Percentiles rank a stretch among this genome's conserved stretches.
Conservation (phyloP, 2,797 vertebrate genomes). For the Callimico goeldii region DNA sequence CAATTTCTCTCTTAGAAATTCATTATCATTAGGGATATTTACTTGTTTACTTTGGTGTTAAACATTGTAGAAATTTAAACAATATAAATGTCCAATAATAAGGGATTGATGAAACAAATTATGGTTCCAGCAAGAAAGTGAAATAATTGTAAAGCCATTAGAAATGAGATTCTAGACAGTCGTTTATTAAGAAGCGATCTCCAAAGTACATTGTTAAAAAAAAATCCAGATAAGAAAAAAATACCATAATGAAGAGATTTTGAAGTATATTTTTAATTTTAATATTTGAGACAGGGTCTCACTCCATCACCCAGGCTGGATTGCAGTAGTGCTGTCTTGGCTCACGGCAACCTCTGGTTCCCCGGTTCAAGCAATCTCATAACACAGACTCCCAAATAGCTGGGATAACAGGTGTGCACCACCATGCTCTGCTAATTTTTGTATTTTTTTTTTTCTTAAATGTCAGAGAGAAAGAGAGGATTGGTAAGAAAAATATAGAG, state of each 20-base stretch:
- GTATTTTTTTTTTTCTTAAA: no score
- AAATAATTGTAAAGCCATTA: slow-evolving; percentile 4
- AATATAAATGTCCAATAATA: neutral
- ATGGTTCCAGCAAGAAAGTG: neutral
- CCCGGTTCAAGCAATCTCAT: neutral
- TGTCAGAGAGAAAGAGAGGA: no score
- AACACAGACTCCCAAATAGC: neutral
- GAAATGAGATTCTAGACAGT: neutral
- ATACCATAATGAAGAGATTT: neutral
- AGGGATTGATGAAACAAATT: neutral
- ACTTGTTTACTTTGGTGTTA: neutral
- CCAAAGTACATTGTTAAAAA: neutral
- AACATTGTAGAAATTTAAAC: neutral
- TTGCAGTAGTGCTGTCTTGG: neutral
- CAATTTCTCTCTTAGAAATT: neutral
- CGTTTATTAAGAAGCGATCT: slow-evolving; percentile 3
- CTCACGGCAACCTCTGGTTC: neutral
- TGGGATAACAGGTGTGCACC: neutral
- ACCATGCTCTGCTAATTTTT: neutral
- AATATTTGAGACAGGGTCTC: neutral
- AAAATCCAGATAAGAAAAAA: neutral
- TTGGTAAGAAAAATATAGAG: no score
- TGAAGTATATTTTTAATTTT: neutral
- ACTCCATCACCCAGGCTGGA: neutral
- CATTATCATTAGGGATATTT: neutral